phyloP scores from a whole-genome alignment of 2,113 vertebrate species.

The Acinonyx jubatus region DNA sequence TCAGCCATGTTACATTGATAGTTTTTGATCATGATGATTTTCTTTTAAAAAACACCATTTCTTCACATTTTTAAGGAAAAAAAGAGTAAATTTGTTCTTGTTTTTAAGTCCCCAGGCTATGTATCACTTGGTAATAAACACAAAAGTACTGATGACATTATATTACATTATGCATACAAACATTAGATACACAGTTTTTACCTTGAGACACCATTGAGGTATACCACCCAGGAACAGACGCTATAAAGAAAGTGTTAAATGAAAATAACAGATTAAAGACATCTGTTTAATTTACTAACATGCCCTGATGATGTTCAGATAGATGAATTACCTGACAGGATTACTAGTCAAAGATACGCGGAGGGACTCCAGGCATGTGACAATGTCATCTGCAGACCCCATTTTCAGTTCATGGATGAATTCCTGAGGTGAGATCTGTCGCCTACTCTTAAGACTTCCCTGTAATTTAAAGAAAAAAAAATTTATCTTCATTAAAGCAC shows the following conservation, averaged over 20 bases:
- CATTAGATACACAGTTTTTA: neutral
- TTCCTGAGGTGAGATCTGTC: constrained; percentile 95
- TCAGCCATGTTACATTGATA: neutral
- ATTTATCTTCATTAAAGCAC: neutral
- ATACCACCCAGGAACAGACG: neutral
- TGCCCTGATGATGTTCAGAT: constrained; percentile 8
- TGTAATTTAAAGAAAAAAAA: constrained; percentile 80
- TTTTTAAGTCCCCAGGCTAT: neutral
- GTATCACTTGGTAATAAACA: neutral
- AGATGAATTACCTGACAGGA: constrained; percentile 93
- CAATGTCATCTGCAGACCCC: constrained; percentile 92
- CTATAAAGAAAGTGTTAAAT: neutral
- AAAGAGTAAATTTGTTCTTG: neutral
- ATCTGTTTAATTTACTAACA: constrained; percentile 60
- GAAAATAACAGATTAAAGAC: constrained; percentile 43
- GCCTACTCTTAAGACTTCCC: constrained; percentile 93
- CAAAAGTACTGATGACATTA: neutral
- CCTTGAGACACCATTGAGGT: neutral
- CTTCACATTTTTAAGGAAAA: neutral
- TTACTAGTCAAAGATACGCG: constrained; percentile 97
- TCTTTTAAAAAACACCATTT: neutral
- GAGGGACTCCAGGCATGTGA: constrained; percentile 94
- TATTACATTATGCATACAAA: constrained; percentile 3
- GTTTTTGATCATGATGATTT: neutral
- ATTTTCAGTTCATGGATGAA: constrained; percentile 95